Conservation (phyloP, 2,797 vertebrate species). For the Xenentodon cancila region DNA sequence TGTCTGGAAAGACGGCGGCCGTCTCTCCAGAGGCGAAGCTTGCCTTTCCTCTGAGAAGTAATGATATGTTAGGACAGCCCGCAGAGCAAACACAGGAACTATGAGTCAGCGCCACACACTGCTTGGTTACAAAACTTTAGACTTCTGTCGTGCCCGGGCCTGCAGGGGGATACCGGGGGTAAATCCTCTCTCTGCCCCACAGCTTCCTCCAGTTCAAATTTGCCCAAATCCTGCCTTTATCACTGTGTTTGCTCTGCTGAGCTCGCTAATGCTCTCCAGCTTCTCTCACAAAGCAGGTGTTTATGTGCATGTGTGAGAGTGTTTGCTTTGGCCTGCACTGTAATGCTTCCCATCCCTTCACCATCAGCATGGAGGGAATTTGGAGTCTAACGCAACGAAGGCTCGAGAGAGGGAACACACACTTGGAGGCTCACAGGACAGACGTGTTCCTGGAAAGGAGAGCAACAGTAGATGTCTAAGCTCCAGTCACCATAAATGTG, state of each 20-base stretch:
- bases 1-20: constrained; percentile 48
- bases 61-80: constrained; percentile 75
- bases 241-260: constrained; percentile 71
- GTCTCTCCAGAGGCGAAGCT: constrained; percentile 39
- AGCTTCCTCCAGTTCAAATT: constrained; percentile 69
- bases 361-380: constrained; percentile 59
- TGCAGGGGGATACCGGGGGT: constrained; percentile 57
- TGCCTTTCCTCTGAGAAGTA: constrained; percentile 59
- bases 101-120: constrained; percentile 69
- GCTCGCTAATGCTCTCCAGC: constrained; percentile 71
- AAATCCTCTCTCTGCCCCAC: constrained; percentile 62
- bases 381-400: constrained; percentile 33
- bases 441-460: constrained; percentile 61
- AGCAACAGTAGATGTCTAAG: constrained; percentile 32
- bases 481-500: constrained; percentile 25
- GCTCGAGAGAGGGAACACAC: constrained; percentile 55
- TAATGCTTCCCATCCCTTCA: constrained; percentile 64
- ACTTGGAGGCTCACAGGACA: constrained; percentile 46
- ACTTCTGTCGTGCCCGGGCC: constrained; percentile 66
- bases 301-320: constrained; percentile 64
- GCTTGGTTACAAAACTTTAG: constrained; percentile 63
- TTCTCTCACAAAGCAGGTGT: constrained; percentile 71
- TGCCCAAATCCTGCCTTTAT: constrained; percentile 75
- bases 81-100: constrained; percentile 72
- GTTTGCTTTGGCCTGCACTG: constrained; percentile 64